Evolutionary conservation across 2,888 invertebrate species (phyloP).

Genomic region (Acleris sparsana): DNA sequence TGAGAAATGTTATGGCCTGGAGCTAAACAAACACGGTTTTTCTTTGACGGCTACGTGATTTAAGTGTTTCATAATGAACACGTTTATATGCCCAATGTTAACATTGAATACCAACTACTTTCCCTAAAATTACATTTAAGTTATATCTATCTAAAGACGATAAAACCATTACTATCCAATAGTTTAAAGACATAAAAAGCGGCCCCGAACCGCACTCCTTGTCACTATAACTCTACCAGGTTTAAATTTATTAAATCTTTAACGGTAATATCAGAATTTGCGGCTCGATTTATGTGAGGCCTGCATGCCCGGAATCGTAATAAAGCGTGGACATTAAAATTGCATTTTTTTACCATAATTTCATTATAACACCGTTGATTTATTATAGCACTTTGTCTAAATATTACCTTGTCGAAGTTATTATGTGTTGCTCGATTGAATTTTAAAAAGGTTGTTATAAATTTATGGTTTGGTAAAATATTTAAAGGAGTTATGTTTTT

Average conservation of each 20-base stretch:
- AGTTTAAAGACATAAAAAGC: slow-evolving; percentile 16
- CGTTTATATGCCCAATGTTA: too few species aligned
- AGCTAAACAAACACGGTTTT: too few species aligned
- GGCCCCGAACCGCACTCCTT: slow-evolving; percentile 1
- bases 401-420: slow-evolving; percentile 43
- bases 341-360: slow-evolving; percentile 54
- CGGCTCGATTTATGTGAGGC: slow-evolving; percentile 45
- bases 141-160: neutral
- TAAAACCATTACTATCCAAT: slow-evolving; percentile 6
- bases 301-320: slow-evolving; percentile 54
- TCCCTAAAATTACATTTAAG: too few species aligned
- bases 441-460: slow-evolving; percentile 34
- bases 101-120: too few species aligned
- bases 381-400: slow-evolving; percentile 42
- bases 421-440: slow-evolving; percentile 24
- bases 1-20: too few species aligned
- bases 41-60: too few species aligned
- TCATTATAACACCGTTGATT: slow-evolving; percentile 49
- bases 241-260: slow-evolving; percentile 53
- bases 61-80: too few species aligned
- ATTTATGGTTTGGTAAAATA: slow-evolving; percentile 1
- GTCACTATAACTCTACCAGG: slow-evolving; percentile 39
- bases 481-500: too few species aligned
- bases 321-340: slow-evolving; percentile 52
- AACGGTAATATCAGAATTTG: slow-evolving; percentile 53